Conservation (phyloP, 2,113 vertebrate species). For the Lonchura striata region DNA sequence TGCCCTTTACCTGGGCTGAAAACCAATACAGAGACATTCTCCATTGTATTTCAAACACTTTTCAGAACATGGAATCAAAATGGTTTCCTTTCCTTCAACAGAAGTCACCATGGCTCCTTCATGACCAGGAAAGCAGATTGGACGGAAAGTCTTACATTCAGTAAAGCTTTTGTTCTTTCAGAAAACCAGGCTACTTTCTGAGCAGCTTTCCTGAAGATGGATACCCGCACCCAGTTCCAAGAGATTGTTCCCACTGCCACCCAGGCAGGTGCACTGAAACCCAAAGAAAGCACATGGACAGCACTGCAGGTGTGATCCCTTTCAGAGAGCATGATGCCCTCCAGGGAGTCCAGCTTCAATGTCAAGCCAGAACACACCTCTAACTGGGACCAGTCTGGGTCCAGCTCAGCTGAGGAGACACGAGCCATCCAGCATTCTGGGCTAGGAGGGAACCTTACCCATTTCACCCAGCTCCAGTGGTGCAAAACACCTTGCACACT, state of each 20-base stretch:
- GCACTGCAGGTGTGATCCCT: rapidly evolving
- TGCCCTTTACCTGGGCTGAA: conserved; percentile 9
- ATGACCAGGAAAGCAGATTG: background rate
- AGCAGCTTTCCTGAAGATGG: background rate
- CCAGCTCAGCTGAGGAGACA: background rate
- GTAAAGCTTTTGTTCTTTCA: background rate
- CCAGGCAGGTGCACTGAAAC: background rate
- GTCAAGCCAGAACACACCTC: background rate
- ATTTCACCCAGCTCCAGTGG: background rate
- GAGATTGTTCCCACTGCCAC: background rate
- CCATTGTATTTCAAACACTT: background rate
- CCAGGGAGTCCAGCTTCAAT: background rate
- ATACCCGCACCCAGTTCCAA: background rate
- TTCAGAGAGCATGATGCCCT: background rate
- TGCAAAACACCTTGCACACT: background rate
- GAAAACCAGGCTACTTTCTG: background rate
- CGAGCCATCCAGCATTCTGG: rapidly evolving
- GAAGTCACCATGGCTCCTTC: background rate
- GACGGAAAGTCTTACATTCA: background rate
- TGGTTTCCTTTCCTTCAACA: background rate
- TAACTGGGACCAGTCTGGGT: background rate
- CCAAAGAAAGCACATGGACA: background rate
- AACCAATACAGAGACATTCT: background rate
- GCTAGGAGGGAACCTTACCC: background rate
- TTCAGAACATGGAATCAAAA: conserved; percentile 5